A percentile compares a stretch with the other conserved stretches of the same genome.
Evolutionary conservation across 2,888 invertebrate species (phyloP).

Genomic region (Apodemia mormo): DNA sequence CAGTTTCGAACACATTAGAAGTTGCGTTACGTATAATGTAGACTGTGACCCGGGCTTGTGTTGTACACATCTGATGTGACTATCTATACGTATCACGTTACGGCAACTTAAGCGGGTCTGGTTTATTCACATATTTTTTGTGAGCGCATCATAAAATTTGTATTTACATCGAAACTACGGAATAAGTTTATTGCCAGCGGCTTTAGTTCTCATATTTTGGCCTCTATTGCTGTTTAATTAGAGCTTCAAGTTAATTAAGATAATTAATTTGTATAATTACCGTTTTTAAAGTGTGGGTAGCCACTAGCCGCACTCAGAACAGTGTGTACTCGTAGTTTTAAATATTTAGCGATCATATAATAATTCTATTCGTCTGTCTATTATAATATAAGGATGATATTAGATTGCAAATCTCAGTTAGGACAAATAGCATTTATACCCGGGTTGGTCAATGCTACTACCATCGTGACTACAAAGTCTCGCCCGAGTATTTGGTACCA

Average conservation of each 20-base stretch:
- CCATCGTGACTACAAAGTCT: too few species aligned
- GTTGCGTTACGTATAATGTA: neutral
- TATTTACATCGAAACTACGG: slow-evolving; percentile 9
- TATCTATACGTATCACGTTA: neutral
- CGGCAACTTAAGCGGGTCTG: neutral
- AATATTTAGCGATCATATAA: too few species aligned
- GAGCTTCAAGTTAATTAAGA: neutral
- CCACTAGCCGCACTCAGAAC: too few species aligned
- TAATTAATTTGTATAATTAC: slow-evolving; percentile 1
- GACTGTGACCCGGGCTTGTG: neutral
- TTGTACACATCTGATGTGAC: neutral
- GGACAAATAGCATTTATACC: too few species aligned
- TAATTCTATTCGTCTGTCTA: too few species aligned
- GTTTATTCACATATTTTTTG: slow-evolving; percentile 16
- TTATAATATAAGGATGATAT: too few species aligned
- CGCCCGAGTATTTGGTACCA: too few species aligned
- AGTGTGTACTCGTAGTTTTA: too few species aligned
- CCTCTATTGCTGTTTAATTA: neutral
- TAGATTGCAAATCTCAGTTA: too few species aligned
- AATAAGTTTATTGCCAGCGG: neutral
- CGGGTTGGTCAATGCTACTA: too few species aligned
- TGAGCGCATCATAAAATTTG: slow-evolving; percentile 16
- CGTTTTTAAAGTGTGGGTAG: too few species aligned
- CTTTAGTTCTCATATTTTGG: neutral
- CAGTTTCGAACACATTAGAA: neutral